Evolutionary conservation across 2,888 invertebrate species (phyloP), one percentile per base, ranked within the genome.

Genomic region (Cenopis cana): DNA sequence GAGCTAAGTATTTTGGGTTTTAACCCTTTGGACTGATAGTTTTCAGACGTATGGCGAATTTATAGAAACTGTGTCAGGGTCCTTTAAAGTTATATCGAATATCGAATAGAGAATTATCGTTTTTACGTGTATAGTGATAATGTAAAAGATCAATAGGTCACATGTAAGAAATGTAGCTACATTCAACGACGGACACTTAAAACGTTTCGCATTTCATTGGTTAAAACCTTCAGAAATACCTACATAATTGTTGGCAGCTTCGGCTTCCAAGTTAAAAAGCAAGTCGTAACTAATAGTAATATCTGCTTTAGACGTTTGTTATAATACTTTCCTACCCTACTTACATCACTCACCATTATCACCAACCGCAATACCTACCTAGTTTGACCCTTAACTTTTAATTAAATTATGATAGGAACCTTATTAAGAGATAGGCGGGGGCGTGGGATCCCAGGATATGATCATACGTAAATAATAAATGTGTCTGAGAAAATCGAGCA

Each of bases 1-100:
- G 41, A 41, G 14, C 61, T 17, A 29, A 5, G 50, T 57, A 2
- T 33, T 38, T 61, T 12, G 41, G 60, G 41, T 41, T 4, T 12
- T 52, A 56, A 11, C 29, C 14, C 20, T 57, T 36, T 4, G 41
- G 49, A 69, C 52, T 65, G 41, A 65, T 64, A 57, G 38, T n/a
- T 50, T 52, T 49, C 56, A 69, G 20, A 56, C 10, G 49, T 50
- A 41, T 41, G 68, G 71, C 71, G 67, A 72, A 68, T 72, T 72
- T 72, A 68, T 72, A 57, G 56, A n/a, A 72, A 72, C 68, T 50
- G 24, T 41, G 72, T 62, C 72, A 72, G 72, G 72, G 72, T 72
- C 24, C 2, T 24, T 11, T 62, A 56, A 57, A 56, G 18, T 52
- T 71, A 60, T 60, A 59, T 68, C 24, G 36, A 60, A 60, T 60